These are phyloP conservation scores for Nanorana parkeri DNA, from an alignment of 2,113 vertebrate genomes.

Conservation along the genomic window DNA sequence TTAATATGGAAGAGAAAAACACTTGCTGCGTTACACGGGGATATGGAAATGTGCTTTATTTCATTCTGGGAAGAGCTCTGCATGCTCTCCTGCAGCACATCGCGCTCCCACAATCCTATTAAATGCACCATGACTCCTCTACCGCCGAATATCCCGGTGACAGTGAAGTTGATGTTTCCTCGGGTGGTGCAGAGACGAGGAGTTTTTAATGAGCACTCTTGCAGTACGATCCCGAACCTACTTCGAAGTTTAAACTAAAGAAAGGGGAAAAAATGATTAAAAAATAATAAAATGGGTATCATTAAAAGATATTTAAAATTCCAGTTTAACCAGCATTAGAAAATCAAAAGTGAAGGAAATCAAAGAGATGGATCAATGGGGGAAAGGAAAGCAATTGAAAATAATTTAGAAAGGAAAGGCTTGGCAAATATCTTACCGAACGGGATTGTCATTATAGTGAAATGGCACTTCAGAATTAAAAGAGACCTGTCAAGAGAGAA, in stretches of 20 bases:
- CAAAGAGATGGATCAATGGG: too few relatives aligned
- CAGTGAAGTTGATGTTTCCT: background rate
- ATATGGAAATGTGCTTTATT: background rate
- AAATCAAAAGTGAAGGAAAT: too few relatives aligned
- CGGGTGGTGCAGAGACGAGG: background rate
- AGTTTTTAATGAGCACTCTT: background rate
- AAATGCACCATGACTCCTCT: background rate
- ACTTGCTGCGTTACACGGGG: slow-evolving; percentile 1
- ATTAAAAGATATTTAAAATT: too few relatives aligned
- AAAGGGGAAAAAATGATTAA: background rate
- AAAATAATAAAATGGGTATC: too few relatives aligned
- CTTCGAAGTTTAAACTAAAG: background rate
- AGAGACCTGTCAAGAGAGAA: too few relatives aligned
- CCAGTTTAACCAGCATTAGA: too few relatives aligned
- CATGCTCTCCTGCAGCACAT: background rate
- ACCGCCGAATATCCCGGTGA: background rate
- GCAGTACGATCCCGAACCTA: background rate
- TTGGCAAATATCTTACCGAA: too few relatives aligned
- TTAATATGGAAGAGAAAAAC: slow-evolving; percentile 8
- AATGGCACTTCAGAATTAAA: too few relatives aligned
- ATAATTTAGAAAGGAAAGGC: too few relatives aligned
- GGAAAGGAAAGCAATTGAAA: too few relatives aligned
- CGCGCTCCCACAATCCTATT: background rate
- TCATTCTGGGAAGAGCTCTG: background rate
- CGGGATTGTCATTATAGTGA: too few relatives aligned